Conservation (phyloP, 2,113 vertebrate genomes). For the Mungos mungo region DNA sequence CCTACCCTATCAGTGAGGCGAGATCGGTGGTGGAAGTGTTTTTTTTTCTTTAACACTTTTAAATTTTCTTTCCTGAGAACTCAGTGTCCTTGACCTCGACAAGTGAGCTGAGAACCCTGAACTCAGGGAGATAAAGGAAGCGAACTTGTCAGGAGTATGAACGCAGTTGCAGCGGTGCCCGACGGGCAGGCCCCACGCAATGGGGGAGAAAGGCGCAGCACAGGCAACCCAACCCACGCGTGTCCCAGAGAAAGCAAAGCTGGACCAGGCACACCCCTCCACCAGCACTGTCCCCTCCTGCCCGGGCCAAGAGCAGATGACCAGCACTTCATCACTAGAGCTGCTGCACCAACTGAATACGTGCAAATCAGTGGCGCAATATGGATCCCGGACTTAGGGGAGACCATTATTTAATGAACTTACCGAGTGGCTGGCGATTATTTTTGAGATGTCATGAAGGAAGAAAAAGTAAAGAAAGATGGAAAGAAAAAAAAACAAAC, state of each 20-base stretch:
- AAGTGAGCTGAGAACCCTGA: slow-evolving; percentile 42
- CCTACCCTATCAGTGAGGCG: not conserved
- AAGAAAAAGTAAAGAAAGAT: slow-evolving; percentile 7
- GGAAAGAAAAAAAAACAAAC: not conserved
- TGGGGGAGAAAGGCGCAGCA: accelerated
- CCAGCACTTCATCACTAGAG: slow-evolving; percentile 8
- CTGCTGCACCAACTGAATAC: slow-evolving; percentile 16
- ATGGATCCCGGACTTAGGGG: not conserved
- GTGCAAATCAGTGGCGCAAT: not conserved
- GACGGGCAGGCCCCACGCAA: not conserved
- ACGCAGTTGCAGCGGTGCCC: not conserved
- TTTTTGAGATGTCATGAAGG: slow-evolving; percentile 58
- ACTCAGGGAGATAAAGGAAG: slow-evolving; percentile 44
- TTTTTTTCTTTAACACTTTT: not conserved
- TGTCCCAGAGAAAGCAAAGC: not conserved
- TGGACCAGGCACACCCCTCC: not conserved
- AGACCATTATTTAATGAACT: slow-evolving; percentile 71
- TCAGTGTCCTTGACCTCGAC: slow-evolving; percentile 50
- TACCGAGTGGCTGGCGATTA: slow-evolving; percentile 46
- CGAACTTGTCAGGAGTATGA: slow-evolving; percentile 25
- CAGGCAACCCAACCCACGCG: slow-evolving; percentile 60
- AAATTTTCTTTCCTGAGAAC: slow-evolving; percentile 55
- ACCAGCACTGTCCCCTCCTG: not conserved
- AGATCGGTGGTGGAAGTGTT: not conserved
- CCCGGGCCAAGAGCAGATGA: not conserved